A percentile compares a stretch with the other conserved stretches of the same genome.
phyloP scores from a whole-genome alignment of 2,888 invertebrate genomes.

The Leucophenga montana region DNA sequence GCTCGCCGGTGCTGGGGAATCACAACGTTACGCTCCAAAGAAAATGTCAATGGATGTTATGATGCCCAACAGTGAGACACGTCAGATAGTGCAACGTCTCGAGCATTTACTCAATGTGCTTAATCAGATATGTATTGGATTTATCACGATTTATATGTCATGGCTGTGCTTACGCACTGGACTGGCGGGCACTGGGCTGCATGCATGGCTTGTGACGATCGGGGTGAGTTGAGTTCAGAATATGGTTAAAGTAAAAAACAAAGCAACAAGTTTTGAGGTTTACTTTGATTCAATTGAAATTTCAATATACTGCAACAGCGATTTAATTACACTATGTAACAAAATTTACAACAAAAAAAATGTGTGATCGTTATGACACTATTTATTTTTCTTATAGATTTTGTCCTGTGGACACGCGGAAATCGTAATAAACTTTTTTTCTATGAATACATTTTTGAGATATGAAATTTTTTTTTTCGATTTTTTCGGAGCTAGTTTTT shows the following conservation, averaged over 20 bases:
- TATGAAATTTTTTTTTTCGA: too few species aligned
- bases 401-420: too few species aligned
- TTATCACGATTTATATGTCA: slow-evolving; percentile 68
- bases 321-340: too few species aligned
- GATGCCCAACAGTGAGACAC: slow-evolving; percentile 44
- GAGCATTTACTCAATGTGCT: slow-evolving; percentile 61
- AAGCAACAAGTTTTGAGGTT: neutral
- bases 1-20: slow-evolving; percentile 32
- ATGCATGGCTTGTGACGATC: slow-evolving; percentile 69
- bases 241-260: neutral
- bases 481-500: too few species aligned
- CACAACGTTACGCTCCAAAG: slow-evolving; percentile 37
- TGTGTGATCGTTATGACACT: too few species aligned
- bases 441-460: too few species aligned
- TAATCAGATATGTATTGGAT: slow-evolving; percentile 70
- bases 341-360: too few species aligned
- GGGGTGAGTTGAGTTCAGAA: slow-evolving; percentile 58
- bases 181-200: slow-evolving; percentile 59
- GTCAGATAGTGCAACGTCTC: slow-evolving; percentile 49
- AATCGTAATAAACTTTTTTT: too few species aligned
- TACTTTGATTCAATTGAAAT: too few species aligned
- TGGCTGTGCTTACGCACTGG: slow-evolving; percentile 61
- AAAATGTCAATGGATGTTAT: slow-evolving; percentile 55
- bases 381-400: too few species aligned
- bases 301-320: too few species aligned